Evolutionary conservation across 2,888 invertebrate species (phyloP), one percentile per base, ranked within the genome.

Genomic region (Heliconius sara): DNA sequence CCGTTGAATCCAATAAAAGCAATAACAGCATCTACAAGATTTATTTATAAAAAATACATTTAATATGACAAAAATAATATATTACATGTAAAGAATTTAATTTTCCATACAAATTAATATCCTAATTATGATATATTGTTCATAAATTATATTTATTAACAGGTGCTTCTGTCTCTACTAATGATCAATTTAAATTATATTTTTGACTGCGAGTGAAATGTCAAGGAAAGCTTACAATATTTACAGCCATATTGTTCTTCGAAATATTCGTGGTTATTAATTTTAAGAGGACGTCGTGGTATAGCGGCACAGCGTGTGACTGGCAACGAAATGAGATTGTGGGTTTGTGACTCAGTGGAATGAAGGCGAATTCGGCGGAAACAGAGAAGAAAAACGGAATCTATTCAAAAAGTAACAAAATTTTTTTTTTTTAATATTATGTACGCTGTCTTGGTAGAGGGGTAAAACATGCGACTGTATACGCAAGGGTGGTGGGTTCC

Each of bases 191-290:
- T 22, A 52, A 19, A 72, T 52, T 72, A 12, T 57, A 57, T 72
- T 71, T 22, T 52, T 22, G 27, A 52, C 19, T 25, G 13, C 52
- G 30, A 30, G 52, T 57, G 52, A 72, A 72, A 72, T 72, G 72
- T 72, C 72, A 72, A 72, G 72, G 72, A 72, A 72, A 57, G 72
- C 72, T 30, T 34, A 68, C 67, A 22, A 34, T 34, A 66, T 25
- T 43, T 25, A 47, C 27, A 65, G 65, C 13, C 7, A 72, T 47
- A 72, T 72, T 72, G 71, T 72, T 72, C 30, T 72, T 73, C 19
- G 22, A 13, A 3, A 9, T 25, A 22, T n/a, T 72, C 7, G 30
- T 72, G 13, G 57, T 72, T n/a, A 22, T 34, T 57, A 57, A 57
- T 57, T 72, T 57, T 72, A 34, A 72, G 22, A 57, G 1, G 60